Evolutionary conservation across 2,888 invertebrate genomes (phyloP).

Genomic region (Cyclophora punctaria): DNA sequence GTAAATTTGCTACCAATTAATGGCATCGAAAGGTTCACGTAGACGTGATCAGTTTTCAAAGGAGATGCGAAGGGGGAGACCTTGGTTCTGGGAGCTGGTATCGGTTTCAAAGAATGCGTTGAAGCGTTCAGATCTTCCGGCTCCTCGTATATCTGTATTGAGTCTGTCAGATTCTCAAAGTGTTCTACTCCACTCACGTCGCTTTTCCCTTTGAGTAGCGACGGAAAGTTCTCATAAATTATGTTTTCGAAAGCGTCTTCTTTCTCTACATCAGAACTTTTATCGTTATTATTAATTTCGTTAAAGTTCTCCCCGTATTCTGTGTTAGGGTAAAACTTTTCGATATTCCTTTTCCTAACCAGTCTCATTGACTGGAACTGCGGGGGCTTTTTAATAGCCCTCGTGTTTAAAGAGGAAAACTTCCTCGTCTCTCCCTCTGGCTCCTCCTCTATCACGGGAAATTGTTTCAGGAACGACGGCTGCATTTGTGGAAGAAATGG

Average conservation of each 20-base stretch:
- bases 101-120: conserved; percentile 68
- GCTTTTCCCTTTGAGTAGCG: conserved; percentile 45
- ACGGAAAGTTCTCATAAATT: conserved; percentile 65
- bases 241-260: conserved; percentile 38
- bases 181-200: conserved; percentile 60
- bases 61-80: conserved; percentile 49
- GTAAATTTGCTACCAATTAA: conserved; percentile 46
- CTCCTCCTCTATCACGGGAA: conserved; percentile 60
- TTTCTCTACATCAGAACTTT: conserved; percentile 34
- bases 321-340: conserved; percentile 68
- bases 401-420: conserved; percentile 63
- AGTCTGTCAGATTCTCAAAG: conserved; percentile 80
- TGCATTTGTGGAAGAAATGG: conserved; percentile 64
- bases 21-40: conserved; percentile 75
- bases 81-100: conserved; percentile 76
- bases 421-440: conserved; percentile 48
- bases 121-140: conserved; percentile 42
- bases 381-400: conserved; percentile 46
- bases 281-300: conserved; percentile 65
- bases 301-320: conserved; percentile 65
- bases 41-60: conserved; percentile 71
- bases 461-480: conserved; percentile 56
- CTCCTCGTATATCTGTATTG: conserved; percentile 79
- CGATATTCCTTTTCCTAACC: conserved; percentile 61
- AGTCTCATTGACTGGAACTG: conserved; percentile 69